Base-by-base conservation (phyloP, 2,113 vertebrate species). In the Orientallactaga bullata region DNA sequence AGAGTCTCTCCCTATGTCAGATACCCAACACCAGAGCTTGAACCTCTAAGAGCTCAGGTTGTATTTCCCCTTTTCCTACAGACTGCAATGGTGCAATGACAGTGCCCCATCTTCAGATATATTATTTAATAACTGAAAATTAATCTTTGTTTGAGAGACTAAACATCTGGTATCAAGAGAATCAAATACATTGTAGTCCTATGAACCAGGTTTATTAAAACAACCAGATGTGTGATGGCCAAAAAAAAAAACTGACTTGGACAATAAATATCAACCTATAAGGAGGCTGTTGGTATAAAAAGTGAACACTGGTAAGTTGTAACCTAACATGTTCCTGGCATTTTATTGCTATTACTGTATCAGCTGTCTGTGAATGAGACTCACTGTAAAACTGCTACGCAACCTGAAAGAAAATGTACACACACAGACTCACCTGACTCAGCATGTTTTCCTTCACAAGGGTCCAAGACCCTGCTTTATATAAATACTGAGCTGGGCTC, bases 401-500 rank as follows among this genome's bases (percentile, higher is more conserved):
- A 37, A 18, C n/a, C n/a, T 30, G 24, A 81, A 93, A 97, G 74
- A 87, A 97, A 30, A 87, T 12, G 32, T 39, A 26, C 20, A 66
- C 4, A 90, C 79, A 79, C 16, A 18, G 65, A n/a, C 98, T 97
- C 93, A 98, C 98, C 93, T 98, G 98, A 88, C 90, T 90, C 37
- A 96, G 95, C 94, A 96, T 26, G 81, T 97, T 98, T 96, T 93
- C 97, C 89, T 97, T 98, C 84, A 98, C 95, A 90, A 69, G 97
- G 85, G 97, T 96, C 98, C 98, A 99, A 63, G 86, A 95, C 93
- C 98, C 99, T 37, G 98, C 98, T 97, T 97, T 98, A 91, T 98
- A 99, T 35, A 97, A 96, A 97, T 99, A 99, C 30, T 98, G 98
- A 85, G 98, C 90, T 35, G 99, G 99, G 94, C 99, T 98, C 89